These are phyloP conservation scores for Pangasius djambal DNA, from an alignment of 2,797 vertebrate genomes.

Conservation along the genomic window DNA sequence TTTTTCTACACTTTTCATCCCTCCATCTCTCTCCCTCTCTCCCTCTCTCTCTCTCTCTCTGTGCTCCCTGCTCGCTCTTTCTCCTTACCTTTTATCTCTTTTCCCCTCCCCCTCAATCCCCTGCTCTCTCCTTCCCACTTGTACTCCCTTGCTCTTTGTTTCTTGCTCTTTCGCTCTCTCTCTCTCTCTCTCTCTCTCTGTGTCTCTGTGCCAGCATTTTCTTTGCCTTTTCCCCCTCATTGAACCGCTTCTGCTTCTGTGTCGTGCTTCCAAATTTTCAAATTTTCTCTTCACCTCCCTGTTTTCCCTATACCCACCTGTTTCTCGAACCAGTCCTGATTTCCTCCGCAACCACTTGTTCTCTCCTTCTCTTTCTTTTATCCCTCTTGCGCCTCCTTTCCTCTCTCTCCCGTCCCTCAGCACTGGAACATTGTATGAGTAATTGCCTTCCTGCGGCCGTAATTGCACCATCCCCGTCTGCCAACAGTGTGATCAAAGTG, in stretches of 20 bases:
- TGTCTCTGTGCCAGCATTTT: conserved; percentile 40
- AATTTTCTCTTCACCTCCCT: conserved; percentile 12
- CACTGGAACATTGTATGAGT: conserved; percentile 88
- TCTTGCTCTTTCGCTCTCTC: not conserved
- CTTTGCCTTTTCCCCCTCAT: conserved; percentile 9
- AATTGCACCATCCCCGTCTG: conserved; percentile 75
- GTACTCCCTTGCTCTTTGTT: conserved; percentile 9
- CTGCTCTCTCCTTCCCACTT: conserved; percentile 16
- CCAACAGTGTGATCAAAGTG: conserved; percentile 78
- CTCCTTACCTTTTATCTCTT: conserved; percentile 11
- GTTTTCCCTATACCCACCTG: conserved; percentile 9
- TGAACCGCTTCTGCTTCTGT: not conserved
- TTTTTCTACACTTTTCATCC: not conserved
- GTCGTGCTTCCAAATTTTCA: not conserved
- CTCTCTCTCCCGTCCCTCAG: conserved; percentile 49
- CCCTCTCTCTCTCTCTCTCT: not conserved
- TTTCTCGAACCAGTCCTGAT: not conserved
- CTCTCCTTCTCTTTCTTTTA: not conserved
- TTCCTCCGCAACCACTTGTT: conserved; percentile 14
- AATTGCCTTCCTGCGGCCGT: conserved; percentile 80
- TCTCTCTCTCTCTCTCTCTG: conserved; percentile 34
- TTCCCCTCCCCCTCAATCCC: conserved; percentile 34
- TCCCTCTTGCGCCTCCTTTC: not conserved
- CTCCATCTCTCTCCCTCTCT: not conserved
- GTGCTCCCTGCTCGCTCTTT: not conserved